A percentile compares a stretch with the other conserved stretches of the same genome.
These are phyloP conservation scores for Alouatta caraya DNA, from an alignment of 2,797 vertebrate genomes.

Conservation along the genomic window DNA sequence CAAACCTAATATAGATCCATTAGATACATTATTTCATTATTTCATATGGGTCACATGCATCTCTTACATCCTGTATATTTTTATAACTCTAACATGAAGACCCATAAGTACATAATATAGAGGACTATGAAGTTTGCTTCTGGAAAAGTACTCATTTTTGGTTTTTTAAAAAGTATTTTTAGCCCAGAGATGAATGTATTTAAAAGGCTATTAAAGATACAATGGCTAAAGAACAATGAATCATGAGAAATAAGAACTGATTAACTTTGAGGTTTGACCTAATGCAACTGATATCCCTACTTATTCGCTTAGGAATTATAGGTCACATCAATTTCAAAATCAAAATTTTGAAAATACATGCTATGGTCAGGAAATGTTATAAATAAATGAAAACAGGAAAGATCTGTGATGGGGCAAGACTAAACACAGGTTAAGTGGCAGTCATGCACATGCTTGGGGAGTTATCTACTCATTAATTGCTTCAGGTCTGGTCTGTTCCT, in stretches of 20 bases:
- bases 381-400: neutral
- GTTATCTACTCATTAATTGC: neutral
- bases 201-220: neutral
- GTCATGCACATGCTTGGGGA: neutral
- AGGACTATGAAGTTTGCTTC: neutral
- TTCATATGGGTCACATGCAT: neutral
- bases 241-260: neutral
- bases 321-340: neutral
- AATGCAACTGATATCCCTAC: neutral
- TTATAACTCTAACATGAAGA: conserved; percentile 4
- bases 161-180: neutral
- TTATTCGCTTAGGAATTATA: neutral
- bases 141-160: neutral
- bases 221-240: neutral
- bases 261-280: neutral
- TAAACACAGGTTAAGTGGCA: neutral
- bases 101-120: neutral
- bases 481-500: neutral
- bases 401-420: neutral
- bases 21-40: neutral
- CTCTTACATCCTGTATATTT: neutral
- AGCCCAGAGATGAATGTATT: neutral
- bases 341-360: neutral
- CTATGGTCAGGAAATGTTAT: neutral
- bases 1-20: neutral